Conservation (phyloP, 1,140 invertebrate genomes). For the Brevipalpus yothersi region DNA sequence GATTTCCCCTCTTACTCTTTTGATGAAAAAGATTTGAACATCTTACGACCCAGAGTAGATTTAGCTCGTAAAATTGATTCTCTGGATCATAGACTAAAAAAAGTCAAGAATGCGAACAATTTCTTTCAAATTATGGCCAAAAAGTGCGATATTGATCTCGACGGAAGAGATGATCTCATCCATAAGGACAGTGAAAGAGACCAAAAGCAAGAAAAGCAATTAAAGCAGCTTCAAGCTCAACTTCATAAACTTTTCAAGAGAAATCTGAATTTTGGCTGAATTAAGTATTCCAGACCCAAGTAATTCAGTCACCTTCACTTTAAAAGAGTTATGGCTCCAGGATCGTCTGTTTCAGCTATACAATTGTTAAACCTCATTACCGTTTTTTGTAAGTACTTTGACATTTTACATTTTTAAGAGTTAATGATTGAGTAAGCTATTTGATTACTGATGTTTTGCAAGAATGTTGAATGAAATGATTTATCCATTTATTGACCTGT, state of each 20-base stretch:
- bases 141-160: slow-evolving; percentile 64
- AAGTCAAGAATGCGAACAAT: slow-evolving; percentile 37
- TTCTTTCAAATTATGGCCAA: slow-evolving; percentile 59
- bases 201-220: neutral
- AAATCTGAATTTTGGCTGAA: no score
- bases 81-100: slow-evolving; percentile 37
- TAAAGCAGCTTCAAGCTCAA: neutral
- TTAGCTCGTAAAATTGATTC: slow-evolving; percentile 52
- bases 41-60: slow-evolving; percentile 41
- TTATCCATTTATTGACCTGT: no score
- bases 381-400: no score
- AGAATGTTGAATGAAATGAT: no score
- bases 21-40: slow-evolving; percentile 33
- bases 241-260: neutral
- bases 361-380: no score
- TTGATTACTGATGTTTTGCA: no score
- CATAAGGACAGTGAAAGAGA: neutral
- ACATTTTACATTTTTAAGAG: no score
- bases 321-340: no score
- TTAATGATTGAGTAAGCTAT: no score
- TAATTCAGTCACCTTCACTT: no score
- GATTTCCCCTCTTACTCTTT: slow-evolving; percentile 17
- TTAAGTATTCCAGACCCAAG: no score
- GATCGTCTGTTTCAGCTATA: no score
- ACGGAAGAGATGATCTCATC: slow-evolving; percentile 24